Base-by-base conservation (phyloP, 2,113 vertebrate species). In the Hoplias malabaricus region DNA sequence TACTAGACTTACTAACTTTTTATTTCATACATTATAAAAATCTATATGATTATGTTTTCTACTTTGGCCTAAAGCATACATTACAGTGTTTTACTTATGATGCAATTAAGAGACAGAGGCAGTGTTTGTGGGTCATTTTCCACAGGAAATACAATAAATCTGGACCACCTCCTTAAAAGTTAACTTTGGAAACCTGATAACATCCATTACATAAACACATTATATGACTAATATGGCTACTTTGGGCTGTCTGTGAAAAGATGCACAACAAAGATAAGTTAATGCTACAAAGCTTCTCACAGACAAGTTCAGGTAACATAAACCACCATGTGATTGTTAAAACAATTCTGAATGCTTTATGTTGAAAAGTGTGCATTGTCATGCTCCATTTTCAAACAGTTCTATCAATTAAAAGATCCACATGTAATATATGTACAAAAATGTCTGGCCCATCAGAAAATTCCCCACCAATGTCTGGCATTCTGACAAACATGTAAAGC, bases 401-500 rank as follows among this genome's bases (percentile, higher is more conserved):
- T 23, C 16, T 23, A 34, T 73, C 25, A 12, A 31, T 61, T 21
- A 48, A 59, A 73, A 13, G 19, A 9, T 8, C 4, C 6, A n/a
- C 42, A 9, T 36, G 19, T 54, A 42, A 34, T 73, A 74, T 34
- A 73, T 48, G 13, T 14, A 66, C 43, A 50, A 48, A 43, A 34
- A 46, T 38, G 38, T 71, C 73, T 79, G 78, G 80, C 67, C 82
- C 85, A 86, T 83, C 74, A 23, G 73, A 75, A 89, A 86, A 87
- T 85, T 74, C 66, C 83, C 50, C 66, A 68, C 63, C 82, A 88
- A 90, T 91, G 90, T 78, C 86, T 89, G 87, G 89, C 84, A 91
- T 90, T 83, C 85, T 81, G 87, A 89, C 84, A 93, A 88, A 88
- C 80, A 93, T 90, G 78, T 82, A 54, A 87, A 81, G 89, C 89